phyloP scores from a whole-genome alignment of 2,888 invertebrate genomes.

The Leptopilina drosophilae region DNA sequence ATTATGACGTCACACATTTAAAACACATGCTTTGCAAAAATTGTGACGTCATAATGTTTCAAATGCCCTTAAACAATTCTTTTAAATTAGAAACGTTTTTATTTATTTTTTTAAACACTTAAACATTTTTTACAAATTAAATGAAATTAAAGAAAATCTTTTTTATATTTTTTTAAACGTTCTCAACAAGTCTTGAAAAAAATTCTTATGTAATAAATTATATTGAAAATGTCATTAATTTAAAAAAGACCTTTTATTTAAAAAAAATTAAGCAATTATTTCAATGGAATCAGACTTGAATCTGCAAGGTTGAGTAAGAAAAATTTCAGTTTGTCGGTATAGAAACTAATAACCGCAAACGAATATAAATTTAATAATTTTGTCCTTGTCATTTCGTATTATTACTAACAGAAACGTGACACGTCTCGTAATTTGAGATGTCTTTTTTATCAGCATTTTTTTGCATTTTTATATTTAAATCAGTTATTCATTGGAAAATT shows the following conservation, averaged over 20 bases:
- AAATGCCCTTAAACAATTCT: too few species aligned
- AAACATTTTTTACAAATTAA: too few species aligned
- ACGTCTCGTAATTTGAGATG: slow-evolving; percentile 4
- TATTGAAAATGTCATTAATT: neutral
- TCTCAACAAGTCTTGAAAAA: too few species aligned
- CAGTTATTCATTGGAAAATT: neutral
- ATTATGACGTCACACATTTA: too few species aligned
- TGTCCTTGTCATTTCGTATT: slow-evolving; percentile 1
- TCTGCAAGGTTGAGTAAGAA: slow-evolving; percentile 8
- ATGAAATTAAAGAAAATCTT: too few species aligned
- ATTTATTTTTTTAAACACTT: too few species aligned
- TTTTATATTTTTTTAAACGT: neutral
- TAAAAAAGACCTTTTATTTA: neutral
- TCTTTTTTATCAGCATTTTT: neutral
- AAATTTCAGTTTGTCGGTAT: neutral
- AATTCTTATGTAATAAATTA: too few species aligned
- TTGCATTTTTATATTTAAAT: neutral
- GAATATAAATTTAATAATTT: slow-evolving; percentile 22
- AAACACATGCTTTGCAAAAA: too few species aligned
- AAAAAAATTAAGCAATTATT: neutral
- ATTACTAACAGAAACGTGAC: neutral
- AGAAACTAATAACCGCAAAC: slow-evolving; percentile 13
- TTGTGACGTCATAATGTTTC: too few species aligned
- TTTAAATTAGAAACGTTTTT: too few species aligned
- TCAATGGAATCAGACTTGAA: slow-evolving; percentile 13